These are phyloP conservation scores for Tympanoctomys barrerae DNA, from an alignment of 2,797 vertebrate genomes.

Conservation along the genomic window DNA sequence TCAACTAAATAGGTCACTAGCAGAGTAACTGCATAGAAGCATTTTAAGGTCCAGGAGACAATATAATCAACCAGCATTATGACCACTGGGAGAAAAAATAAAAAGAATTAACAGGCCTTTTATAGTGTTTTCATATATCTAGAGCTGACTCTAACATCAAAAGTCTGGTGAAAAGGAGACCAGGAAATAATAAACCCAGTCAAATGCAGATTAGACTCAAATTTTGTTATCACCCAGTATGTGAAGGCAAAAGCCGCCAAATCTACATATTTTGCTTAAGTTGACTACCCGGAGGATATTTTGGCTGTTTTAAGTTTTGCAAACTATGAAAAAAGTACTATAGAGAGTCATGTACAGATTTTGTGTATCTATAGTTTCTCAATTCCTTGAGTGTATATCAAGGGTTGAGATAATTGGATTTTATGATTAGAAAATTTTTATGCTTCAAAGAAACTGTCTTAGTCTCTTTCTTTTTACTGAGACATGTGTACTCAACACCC, in stretches of 20 bases:
- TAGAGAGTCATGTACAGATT: not conserved
- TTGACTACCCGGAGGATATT: not conserved
- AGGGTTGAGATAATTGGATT: not conserved
- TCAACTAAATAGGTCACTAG: not conserved
- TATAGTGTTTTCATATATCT: not conserved
- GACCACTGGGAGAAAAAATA: not conserved
- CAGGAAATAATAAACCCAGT: not conserved
- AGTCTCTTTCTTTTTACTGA: not conserved
- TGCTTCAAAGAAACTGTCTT: not conserved
- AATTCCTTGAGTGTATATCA: not conserved
- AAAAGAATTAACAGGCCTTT: not conserved
- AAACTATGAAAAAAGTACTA: not conserved
- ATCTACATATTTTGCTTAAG: not conserved
- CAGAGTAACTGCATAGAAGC: not conserved
- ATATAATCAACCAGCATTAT: not conserved
- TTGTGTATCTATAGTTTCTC: not conserved
- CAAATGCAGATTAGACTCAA: not conserved
- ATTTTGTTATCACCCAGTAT: not conserved
- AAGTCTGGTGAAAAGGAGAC: not conserved
- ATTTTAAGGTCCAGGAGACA: not conserved
- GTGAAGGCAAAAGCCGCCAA: not conserved
- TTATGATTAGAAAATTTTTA: not conserved
- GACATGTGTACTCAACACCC: not conserved
- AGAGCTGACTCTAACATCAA: not conserved
- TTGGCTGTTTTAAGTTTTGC: not conserved